Evolutionary conservation across 1,140 invertebrate species (phyloP).

Genomic region (Manduca sexta): DNA sequence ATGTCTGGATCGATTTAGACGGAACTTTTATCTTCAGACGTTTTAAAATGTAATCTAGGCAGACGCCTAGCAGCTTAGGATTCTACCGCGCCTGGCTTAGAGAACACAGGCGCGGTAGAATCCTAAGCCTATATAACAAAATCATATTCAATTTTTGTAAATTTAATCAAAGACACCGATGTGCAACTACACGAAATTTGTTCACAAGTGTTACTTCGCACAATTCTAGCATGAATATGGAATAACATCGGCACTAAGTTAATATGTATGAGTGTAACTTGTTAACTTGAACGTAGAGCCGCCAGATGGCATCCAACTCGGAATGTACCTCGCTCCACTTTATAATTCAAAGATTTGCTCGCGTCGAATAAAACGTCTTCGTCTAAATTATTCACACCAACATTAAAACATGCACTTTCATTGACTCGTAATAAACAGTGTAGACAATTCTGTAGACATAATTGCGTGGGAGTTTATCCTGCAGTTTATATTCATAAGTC

Average conservation of each 20-base stretch:
- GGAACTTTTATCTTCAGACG: no score
- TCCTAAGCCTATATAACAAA: no score
- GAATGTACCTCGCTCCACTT: conserved; percentile 42
- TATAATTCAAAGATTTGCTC: conserved; percentile 63
- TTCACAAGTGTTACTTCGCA: conserved; percentile 10
- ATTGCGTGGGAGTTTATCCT: no score
- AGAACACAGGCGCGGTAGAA: no score
- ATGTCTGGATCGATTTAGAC: no score
- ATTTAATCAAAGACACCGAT: conserved; percentile 1
- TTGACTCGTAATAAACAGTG: neutral
- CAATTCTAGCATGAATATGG: conserved; percentile 29
- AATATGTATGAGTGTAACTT: conserved; percentile 53
- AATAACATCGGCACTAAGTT: conserved; percentile 31
- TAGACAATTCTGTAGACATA: no score
- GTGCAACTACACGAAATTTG: conserved; percentile 5
- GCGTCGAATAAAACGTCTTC: conserved; percentile 44
- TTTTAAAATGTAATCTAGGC: no score
- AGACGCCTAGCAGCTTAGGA: no score
- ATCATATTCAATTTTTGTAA: no score
- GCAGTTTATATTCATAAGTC: no score
- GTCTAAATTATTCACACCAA: conserved; percentile 50
- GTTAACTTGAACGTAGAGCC: conserved; percentile 34
- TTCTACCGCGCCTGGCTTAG: no score
- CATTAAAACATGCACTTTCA: conserved; percentile 23
- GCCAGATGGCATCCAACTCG: conserved; percentile 30